phyloP scores from a whole-genome alignment of 2,797 vertebrate genomes.

The Potorous gilbertii region DNA sequence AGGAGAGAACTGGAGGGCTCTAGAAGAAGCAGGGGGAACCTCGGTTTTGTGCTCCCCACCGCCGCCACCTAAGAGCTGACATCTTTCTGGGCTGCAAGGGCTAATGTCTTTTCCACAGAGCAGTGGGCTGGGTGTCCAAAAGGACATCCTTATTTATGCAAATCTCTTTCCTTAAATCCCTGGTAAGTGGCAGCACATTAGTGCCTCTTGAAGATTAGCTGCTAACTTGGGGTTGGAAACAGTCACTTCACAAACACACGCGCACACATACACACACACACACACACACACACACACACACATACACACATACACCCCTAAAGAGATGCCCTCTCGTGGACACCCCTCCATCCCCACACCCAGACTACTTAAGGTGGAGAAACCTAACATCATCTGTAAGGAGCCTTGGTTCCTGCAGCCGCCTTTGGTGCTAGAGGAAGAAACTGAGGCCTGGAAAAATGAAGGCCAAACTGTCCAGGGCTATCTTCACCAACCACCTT shows the following conservation, averaged over 20 bases:
- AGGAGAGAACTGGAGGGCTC: neutral
- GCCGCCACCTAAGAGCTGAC: neutral
- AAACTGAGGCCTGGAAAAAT: neutral
- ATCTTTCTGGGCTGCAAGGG: neutral
- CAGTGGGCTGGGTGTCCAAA: neutral
- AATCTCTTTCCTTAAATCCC: neutral
- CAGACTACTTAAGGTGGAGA: neutral
- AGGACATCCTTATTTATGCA: neutral
- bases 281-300: too few relatives aligned
- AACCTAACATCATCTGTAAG: neutral
- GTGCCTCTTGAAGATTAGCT: neutral
- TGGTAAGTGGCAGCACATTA: neutral
- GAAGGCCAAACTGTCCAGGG: neutral
- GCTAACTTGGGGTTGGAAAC: neutral
- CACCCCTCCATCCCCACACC: neutral
- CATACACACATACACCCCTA: too few relatives aligned
- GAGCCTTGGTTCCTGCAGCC: neutral
- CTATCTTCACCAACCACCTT: neutral
- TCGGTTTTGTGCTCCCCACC: constrained; percentile 59
- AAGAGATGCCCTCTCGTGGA: neutral
- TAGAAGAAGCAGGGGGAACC: neutral
- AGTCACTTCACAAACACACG: neutral
- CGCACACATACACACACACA: too few relatives aligned
- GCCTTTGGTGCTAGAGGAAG: neutral
- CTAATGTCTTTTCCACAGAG: neutral